Base-by-base conservation (phyloP, 2,113 vertebrate species). In the Trachemys scripta region DNA sequence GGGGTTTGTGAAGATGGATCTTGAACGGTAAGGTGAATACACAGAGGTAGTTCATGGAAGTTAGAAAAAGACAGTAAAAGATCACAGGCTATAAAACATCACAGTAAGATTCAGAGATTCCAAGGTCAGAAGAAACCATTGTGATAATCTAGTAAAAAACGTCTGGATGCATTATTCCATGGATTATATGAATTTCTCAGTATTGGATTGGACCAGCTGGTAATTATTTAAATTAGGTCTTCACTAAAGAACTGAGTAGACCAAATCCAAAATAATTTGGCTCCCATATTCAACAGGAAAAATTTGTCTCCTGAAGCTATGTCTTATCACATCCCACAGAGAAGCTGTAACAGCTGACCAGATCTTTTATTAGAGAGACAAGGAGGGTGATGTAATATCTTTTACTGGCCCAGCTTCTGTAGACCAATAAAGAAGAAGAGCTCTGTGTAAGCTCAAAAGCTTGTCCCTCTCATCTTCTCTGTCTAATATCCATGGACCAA, bases 1-100 rank as follows among this genome's bases (percentile, higher is more conserved):
- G 93, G 35, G 31, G 16, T 35, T 97, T 98, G 22, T 79, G 31
- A 96, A 96, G 27, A 83, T 78, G n/a, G 94, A 78, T 92, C 27
- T 87, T 93, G 31, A 80, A 86, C 82, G 2, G 3, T 50, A 82
- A 96, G 92, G 5, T 96, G 22, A 88, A 88, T 86, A 92, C 95
- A 90, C 3, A 95, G 25, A 3, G 0, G 29, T 31, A 85, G 25
- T 6, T 93, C 42, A 20, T 10, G 62, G 75, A 78, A 92, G 82
- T 20, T 80, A 49, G 14, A n/a, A 95, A 95, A 87, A 10, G 1
- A 1, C 35, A 51, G 4, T 22, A 85, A 86, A 92, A 5, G 49
- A 50, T 79, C 53, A 4, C 3, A 89, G 82, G 50, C 54, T 54
- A 85, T 12, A 80, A 50, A 84, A 17, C 5, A 50, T 3, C 24